Percentiles rank a stretch among this genome's conserved stretches.
Conservation (phyloP, 2,888 invertebrate species). For the Epinotia bilunana region DNA sequence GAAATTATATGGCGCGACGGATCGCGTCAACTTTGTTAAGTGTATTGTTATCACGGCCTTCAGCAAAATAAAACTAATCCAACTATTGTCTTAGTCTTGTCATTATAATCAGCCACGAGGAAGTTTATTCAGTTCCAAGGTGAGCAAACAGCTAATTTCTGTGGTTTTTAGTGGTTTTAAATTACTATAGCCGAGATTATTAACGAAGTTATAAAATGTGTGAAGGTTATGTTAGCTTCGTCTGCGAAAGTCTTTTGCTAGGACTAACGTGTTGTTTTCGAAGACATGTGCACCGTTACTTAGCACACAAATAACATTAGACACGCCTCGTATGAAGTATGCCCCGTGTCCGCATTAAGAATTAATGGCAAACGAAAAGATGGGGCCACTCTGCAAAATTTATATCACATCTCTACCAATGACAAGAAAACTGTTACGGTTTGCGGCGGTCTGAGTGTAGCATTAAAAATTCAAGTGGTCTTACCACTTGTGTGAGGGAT, state of each 20-base stretch:
- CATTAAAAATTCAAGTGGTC: constrained; percentile 83
- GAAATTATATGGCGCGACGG: constrained; percentile 82
- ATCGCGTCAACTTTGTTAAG: constrained; percentile 77
- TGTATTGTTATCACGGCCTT: constrained; percentile 79
- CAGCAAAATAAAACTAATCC: constrained; percentile 81
- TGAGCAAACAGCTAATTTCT: constrained; percentile 65
- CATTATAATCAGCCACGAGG: constrained; percentile 79
- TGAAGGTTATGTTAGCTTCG: constrained; percentile 40
- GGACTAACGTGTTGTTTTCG: constrained; percentile 6
- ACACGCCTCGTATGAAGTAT: constrained; percentile 80
- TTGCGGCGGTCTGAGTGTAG: constrained; percentile 84
- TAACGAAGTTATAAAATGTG: constrained; percentile 44
- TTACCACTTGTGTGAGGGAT: constrained; percentile 85
- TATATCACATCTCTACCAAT: constrained; percentile 84
- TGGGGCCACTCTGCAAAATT: constrained; percentile 85
- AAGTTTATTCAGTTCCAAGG: constrained; percentile 80
- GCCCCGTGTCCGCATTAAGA: constrained; percentile 79
- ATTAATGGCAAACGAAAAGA: constrained; percentile 84
- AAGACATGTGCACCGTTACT: constrained; percentile 54
- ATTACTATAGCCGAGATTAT: constrained; percentile 41
- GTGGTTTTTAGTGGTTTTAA: constrained; percentile 57
- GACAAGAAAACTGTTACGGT: constrained; percentile 85
- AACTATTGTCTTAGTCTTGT: constrained; percentile 81
- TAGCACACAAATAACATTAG: constrained; percentile 76
- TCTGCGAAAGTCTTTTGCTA: constrained; percentile 16